Evolutionary conservation across 2,888 invertebrate species (phyloP), one percentile per base, ranked within the genome.

Genomic region (Andrena trimmerana): DNA sequence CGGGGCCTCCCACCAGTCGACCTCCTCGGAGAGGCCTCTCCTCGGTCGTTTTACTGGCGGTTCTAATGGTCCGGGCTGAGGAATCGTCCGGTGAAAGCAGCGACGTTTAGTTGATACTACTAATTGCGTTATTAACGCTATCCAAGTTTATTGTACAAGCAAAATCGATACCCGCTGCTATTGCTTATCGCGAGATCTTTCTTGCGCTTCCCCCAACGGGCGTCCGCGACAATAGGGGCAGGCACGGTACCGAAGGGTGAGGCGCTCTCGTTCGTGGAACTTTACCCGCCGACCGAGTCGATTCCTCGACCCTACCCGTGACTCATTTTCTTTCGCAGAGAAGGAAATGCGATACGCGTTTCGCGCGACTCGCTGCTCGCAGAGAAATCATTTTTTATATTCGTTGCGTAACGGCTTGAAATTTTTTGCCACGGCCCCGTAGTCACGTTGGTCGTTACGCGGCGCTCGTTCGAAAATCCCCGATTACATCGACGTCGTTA

Each of bases 401-500:
- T 69, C 66, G 65, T 80, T 80, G 73, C 81, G 74, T 65, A 74
- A 73, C 63, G 73, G 74, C 69, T 70, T 76, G 70, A 78, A 83
- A 73, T 83, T 83, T 82, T 83, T 82, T 75, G 82, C 74, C 67
- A 66, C 74, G 69, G 57, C 59, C 59, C 42, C 59, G 78, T 71
- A 72, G 78, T 83, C 78, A 81, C 78, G 79, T 83, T 81, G 84
- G 76, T 84, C 84, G 83, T 84, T 74, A 83, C 78, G 73, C 62
- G 67, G 67, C 72, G 72, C 52, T 68, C 76, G 83, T 71, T 84
- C 84, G 83, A 78, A 83, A 83, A 83, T 83, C 83, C 79, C 71
- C 83, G 84, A 83, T 83, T 83, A 84, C 80, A 83, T 84, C 83
- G 84, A 77, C 74, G 83, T 78, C 83, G 83, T 83, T 78, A 78